Percentiles rank a stretch among this genome's conserved stretches.
phyloP scores from a whole-genome alignment of 2,113 vertebrate species.

The Orcinus orca region DNA sequence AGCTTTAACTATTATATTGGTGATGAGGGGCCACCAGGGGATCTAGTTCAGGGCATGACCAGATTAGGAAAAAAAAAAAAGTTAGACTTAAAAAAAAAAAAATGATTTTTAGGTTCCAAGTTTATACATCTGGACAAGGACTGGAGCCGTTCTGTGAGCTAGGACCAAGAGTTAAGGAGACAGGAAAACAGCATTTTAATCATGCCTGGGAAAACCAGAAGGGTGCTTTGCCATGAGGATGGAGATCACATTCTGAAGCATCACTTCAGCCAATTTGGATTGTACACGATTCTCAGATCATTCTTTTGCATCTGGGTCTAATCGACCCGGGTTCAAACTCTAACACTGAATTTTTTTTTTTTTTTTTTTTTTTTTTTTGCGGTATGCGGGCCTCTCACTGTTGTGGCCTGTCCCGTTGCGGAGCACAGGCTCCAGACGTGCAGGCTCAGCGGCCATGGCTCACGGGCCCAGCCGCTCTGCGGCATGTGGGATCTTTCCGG shows the following conservation, averaged over 20 bases:
- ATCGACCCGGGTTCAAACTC: background rate
- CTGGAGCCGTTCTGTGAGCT: background rate
- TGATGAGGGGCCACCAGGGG: background rate
- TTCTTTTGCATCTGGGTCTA: background rate
- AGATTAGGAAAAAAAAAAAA: background rate
- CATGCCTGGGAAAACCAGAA: background rate
- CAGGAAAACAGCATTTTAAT: background rate
- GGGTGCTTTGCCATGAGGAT: background rate
- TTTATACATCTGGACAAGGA: background rate
- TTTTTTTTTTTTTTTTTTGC: no score
- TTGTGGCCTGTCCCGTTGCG: no score
- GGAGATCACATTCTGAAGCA: background rate
- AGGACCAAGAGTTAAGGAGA: background rate
- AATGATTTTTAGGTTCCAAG: background rate
- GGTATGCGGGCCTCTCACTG: no score
- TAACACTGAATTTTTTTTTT: background rate
- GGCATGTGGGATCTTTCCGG: no score
- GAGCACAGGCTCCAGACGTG: no score
- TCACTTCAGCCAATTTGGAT: background rate
- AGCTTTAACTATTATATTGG: background rate
- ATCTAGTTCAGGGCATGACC: background rate
- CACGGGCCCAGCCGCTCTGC: no score
- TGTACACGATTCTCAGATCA: background rate
- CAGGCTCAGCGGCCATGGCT: no score
- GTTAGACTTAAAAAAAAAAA: no score